A percentile compares a stretch with the other conserved stretches of the same genome.
These are phyloP conservation scores for Andrena hattorfiana DNA, from an alignment of 2,888 invertebrate species.

Conservation along the genomic window DNA sequence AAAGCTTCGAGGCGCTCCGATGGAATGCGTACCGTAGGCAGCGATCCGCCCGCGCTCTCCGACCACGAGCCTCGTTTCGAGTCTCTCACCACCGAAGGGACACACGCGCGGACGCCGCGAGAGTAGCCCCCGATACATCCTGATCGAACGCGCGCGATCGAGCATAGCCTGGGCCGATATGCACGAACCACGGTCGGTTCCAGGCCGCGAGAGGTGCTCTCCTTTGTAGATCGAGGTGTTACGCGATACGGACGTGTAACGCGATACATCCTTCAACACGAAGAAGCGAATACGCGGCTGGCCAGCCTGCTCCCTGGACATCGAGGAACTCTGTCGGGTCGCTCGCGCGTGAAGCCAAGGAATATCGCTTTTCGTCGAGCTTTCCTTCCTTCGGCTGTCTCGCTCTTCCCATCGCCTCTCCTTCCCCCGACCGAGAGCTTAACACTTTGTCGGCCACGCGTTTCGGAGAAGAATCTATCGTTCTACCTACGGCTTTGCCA, in stretches of 20 bases:
- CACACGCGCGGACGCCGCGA: conserved; percentile 17
- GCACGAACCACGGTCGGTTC: conserved; percentile 20
- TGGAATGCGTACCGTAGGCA: conserved; percentile 64
- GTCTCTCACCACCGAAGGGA: conserved; percentile 25
- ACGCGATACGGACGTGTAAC: conserved; percentile 68
- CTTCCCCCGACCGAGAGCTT: not conserved
- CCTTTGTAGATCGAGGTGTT: conserved; percentile 68
- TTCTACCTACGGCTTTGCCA: not conserved
- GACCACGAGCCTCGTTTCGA: conserved; percentile 32
- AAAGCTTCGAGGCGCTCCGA: conserved; percentile 63
- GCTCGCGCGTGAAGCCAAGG: conserved; percentile 64
- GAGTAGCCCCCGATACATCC: conserved; percentile 36
- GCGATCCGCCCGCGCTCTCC: conserved; percentile 51
- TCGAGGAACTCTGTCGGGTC: conserved; percentile 66
- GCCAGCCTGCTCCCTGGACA: conserved; percentile 38
- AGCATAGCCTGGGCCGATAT: not conserved
- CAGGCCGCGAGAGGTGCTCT: conserved; percentile 46
- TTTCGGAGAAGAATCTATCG: not conserved
- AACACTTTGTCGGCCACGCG: not conserved
- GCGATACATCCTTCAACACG: conserved; percentile 66
- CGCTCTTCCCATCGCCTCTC: conserved; percentile 30
- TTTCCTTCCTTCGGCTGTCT: conserved; percentile 62
- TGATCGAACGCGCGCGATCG: conserved; percentile 22
- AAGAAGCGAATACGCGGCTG: conserved; percentile 47
- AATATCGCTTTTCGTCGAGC: conserved; percentile 72